A percentile compares a stretch with the other conserved stretches of the same genome.
Evolutionary conservation across 1,140 invertebrate species (phyloP).

Genomic region (Zaprionus ghesquierei): DNA sequence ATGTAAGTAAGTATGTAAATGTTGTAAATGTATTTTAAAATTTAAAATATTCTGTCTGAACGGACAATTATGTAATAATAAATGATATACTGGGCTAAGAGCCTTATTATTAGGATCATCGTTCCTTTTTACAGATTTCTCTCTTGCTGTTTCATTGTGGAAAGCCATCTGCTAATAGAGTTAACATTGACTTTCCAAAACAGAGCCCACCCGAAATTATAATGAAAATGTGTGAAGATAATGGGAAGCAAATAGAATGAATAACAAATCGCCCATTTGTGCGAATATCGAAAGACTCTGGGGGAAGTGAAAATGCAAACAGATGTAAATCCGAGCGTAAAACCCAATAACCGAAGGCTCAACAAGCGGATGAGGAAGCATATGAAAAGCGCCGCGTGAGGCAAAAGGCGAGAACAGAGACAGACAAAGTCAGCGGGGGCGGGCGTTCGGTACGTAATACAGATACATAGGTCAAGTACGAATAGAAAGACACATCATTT

Average conservation of each 20-base stretch:
- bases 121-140: neutral
- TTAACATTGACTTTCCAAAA: neutral
- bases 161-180: conserved; percentile 34
- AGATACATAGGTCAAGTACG: conserved; percentile 61
- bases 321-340: conserved; percentile 75
- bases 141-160: neutral
- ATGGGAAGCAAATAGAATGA: conserved; percentile 40
- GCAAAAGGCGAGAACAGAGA: conserved; percentile 12
- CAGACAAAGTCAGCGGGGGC: conserved; percentile 57
- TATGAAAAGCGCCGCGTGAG: conserved; percentile 68
- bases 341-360: conserved; percentile 61
- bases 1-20: too few species aligned
- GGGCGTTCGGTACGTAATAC: neutral
- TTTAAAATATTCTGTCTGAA: too few species aligned
- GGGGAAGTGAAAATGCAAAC: conserved; percentile 60
- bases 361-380: conserved; percentile 33
- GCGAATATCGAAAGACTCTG: conserved; percentile 1
- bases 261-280: conserved; percentile 68
- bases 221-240: conserved; percentile 40
- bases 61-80: neutral
- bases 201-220: conserved; percentile 7
- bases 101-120: too few species aligned
- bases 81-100: too few species aligned
- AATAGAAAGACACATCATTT: conserved; percentile 46
- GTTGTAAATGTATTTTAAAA: too few species aligned